Conservation (phyloP, 2,888 invertebrate species). For the Deilephila elpenor region DNA sequence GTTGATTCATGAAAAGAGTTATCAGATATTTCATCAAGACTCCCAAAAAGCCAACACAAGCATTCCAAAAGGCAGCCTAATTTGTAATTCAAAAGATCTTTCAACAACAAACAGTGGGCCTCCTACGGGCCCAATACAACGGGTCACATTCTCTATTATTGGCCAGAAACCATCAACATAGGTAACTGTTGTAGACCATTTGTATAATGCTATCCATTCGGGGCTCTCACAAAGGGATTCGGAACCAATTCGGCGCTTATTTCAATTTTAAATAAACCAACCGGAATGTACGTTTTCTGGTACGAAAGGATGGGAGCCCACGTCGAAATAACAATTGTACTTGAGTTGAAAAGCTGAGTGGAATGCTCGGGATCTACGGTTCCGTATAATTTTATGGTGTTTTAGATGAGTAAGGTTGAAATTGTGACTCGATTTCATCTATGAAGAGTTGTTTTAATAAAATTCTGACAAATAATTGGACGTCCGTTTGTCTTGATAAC, state of each 20-base stretch:
- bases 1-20: too few species aligned
- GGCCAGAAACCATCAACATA: slow-evolving; percentile 25
- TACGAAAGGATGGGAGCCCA: background rate
- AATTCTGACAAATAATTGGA: too few species aligned
- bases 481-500: too few species aligned
- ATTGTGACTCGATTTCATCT: too few species aligned
- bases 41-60: background rate
- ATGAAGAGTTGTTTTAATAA: too few species aligned
- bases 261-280: slow-evolving; percentile 35
- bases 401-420: too few species aligned
- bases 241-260: slow-evolving; percentile 33
- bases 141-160: slow-evolving; percentile 29
- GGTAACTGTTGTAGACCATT: slow-evolving; percentile 29
- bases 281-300: slow-evolving; percentile 11
- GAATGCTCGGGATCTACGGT: background rate
- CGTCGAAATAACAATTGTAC: slow-evolving; percentile 1
- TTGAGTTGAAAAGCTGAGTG: background rate
- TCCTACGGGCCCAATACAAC: slow-evolving; percentile 14
- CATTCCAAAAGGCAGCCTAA: background rate
- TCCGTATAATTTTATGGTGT: background rate
- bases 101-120: slow-evolving; percentile 4
- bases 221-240: slow-evolving; percentile 22
- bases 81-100: slow-evolving; percentile 2
- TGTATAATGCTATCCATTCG: slow-evolving; percentile 29
- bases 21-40: too few species aligned